Evolutionary conservation across 2,888 invertebrate species (phyloP).

Genomic region (Cryptocephalus primarius): DNA sequence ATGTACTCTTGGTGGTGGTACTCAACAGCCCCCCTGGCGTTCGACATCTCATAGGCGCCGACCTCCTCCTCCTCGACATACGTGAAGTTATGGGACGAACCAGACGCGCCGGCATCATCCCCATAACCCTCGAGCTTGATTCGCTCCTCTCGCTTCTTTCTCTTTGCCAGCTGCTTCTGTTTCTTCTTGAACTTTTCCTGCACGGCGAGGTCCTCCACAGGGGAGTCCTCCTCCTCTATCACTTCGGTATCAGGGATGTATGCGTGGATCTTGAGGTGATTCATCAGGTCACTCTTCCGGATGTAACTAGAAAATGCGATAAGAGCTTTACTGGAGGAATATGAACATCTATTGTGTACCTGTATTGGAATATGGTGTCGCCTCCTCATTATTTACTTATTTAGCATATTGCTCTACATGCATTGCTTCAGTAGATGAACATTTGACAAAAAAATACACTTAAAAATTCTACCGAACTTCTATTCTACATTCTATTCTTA

Average conservation of each 20-base stretch:
- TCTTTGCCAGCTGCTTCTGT: conserved; percentile 23
- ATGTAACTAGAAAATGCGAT: conserved; percentile 45
- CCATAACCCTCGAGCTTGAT: conserved; percentile 20
- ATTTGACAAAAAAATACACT: no score
- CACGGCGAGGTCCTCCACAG: conserved; percentile 15
- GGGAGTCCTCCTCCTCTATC: conserved; percentile 43
- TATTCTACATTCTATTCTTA: neutral
- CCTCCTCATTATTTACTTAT: no score
- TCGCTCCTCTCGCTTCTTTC: conserved; percentile 18
- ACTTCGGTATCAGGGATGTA: conserved; percentile 55
- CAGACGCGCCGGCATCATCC: conserved; percentile 19
- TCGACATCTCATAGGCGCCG: neutral
- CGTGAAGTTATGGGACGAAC: conserved; percentile 33
- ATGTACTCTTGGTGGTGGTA: conserved; percentile 6
- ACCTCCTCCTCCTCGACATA: conserved; percentile 34
- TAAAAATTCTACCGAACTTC: no score
- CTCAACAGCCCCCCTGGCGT: neutral
- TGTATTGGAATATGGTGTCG: no score
- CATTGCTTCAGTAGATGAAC: no score
- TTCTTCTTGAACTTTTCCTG: conserved; percentile 14
- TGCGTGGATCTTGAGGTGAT: conserved; percentile 60
- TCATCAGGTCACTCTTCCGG: conserved; percentile 69
- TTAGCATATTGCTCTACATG: no score
- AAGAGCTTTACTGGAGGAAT: no score
- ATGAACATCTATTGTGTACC: no score